These are phyloP conservation scores for Pocota personata DNA, from an alignment of 2,888 invertebrate species.

Conservation along the genomic window DNA sequence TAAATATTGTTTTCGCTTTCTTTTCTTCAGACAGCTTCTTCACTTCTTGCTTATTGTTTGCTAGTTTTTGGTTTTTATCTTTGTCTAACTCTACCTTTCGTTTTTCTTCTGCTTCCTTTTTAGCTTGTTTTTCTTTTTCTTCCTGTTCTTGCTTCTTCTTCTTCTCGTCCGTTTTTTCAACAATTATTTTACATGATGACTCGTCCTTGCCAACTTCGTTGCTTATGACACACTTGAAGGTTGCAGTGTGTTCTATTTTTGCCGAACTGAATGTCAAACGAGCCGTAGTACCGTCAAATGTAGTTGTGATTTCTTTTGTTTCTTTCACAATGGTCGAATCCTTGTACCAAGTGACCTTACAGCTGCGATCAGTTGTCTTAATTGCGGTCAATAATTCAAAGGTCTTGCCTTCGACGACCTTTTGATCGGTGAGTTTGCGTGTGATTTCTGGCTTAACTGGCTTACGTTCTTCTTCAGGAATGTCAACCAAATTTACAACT, in stretches of 20 bases:
- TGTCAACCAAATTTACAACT: slow-evolving; percentile 92
- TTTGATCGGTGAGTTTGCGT: slow-evolving; percentile 89
- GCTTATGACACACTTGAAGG: slow-evolving; percentile 92
- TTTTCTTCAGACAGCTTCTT: slow-evolving; percentile 78
- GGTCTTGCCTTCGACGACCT: slow-evolving; percentile 88
- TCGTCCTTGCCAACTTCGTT: slow-evolving; percentile 97
- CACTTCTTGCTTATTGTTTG: slow-evolving; percentile 38
- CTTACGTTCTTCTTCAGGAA: slow-evolving; percentile 90
- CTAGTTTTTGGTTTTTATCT: slow-evolving; percentile 20
- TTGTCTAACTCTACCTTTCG: slow-evolving; percentile 80
- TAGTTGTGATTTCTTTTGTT: slow-evolving; percentile 89
- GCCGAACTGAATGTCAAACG: slow-evolving; percentile 90
- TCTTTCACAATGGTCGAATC: slow-evolving; percentile 90
- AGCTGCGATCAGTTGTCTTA: slow-evolving; percentile 90
- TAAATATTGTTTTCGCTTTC: slow-evolving; percentile 83
- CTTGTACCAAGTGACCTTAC: slow-evolving; percentile 93
- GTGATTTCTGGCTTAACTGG: slow-evolving; percentile 92
- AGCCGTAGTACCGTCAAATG: slow-evolving; percentile 92
- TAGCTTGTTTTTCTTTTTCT: slow-evolving; percentile 83
- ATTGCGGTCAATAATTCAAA: slow-evolving; percentile 91
- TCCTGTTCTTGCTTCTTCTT: slow-evolving; percentile 84
- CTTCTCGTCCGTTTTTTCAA: slow-evolving; percentile 85
- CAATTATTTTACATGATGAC: slow-evolving; percentile 92
- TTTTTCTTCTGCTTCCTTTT: slow-evolving; percentile 82
- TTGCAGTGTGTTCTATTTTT: slow-evolving; percentile 90